phyloP scores from a whole-genome alignment of 30 jellyfish, hydroid and myxozoan species.

The Morbakka virulenta region DNA sequence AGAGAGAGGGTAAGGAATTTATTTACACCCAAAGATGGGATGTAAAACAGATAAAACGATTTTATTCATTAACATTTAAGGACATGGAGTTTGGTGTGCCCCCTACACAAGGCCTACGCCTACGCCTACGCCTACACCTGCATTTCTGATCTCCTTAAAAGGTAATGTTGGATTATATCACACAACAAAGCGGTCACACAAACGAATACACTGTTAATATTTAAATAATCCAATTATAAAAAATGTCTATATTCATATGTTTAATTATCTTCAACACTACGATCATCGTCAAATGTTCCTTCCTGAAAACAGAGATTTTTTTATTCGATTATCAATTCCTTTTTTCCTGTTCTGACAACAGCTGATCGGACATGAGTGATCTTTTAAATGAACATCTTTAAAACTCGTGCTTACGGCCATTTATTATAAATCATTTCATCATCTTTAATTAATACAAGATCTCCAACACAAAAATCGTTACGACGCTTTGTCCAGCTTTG shows the following conservation, averaged over 20 bases:
- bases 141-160: background rate
- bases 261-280: background rate
- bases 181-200: background rate
- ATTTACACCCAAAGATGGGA: background rate
- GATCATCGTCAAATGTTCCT: background rate
- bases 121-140: background rate
- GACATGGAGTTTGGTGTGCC: background rate
- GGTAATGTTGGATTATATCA: too few relatives aligned
- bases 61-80: background rate
- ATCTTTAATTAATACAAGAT: background rate
- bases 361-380: background rate
- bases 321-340: background rate
- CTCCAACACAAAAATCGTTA: background rate
- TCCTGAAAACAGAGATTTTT: background rate
- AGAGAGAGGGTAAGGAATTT: background rate
- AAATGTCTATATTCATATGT: background rate
- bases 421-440: background rate
- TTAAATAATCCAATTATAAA: too few relatives aligned
- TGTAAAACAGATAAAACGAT: background rate
- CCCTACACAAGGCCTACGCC: background rate
- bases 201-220: background rate
- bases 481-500: background rate
- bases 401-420: background rate
- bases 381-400: background rate
- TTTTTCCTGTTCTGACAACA: background rate